Conservation (phyloP, 2,888 invertebrate species). For the Nebria brevicollis region DNA sequence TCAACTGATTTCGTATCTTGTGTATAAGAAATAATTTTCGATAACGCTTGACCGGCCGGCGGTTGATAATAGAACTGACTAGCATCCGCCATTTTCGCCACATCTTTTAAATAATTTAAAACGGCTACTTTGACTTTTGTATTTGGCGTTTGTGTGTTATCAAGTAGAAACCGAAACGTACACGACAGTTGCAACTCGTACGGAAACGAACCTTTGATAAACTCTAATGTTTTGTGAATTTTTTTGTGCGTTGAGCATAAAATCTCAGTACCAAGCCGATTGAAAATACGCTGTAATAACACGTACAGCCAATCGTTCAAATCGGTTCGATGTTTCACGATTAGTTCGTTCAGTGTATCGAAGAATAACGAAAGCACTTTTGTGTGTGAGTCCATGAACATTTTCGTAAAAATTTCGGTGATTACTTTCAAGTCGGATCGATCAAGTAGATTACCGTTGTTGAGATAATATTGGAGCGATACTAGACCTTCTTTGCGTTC, state of each 20-base stretch:
- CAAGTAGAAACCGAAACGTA: constrained; percentile 84
- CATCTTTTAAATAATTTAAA: constrained; percentile 72
- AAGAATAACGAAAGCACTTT: constrained; percentile 93
- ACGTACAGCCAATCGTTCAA: constrained; percentile 94
- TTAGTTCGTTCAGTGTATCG: constrained; percentile 91
- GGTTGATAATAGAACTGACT: constrained; percentile 62
- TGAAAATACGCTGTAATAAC: constrained; percentile 78
- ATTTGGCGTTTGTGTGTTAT: constrained; percentile 93
- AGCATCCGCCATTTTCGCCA: constrained; percentile 74
- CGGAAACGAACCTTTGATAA: constrained; percentile 77
- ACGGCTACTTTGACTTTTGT: constrained; percentile 81
- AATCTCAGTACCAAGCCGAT: constrained; percentile 91
- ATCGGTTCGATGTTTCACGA: constrained; percentile 86
- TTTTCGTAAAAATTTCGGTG: constrained; percentile 93
- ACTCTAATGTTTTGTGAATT: constrained; percentile 85
- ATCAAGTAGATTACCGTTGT: constrained; percentile 73
- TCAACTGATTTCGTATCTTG: constrained; percentile 75
- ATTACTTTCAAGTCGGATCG: constrained; percentile 81
- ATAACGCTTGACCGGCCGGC: constrained; percentile 73
- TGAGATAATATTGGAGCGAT: constrained; percentile 76
- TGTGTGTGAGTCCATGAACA: constrained; percentile 97
- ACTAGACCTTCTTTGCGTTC: constrained; percentile 94
- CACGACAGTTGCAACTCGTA: constrained; percentile 73
- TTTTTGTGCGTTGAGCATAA: constrained; percentile 92
- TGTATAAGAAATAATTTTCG: constrained; percentile 78